Percentiles rank a stretch among this genome's conserved stretches.
These are phyloP conservation scores for Heterotis niloticus DNA, from an alignment of 2,113 vertebrate species.

Conservation along the genomic window DNA sequence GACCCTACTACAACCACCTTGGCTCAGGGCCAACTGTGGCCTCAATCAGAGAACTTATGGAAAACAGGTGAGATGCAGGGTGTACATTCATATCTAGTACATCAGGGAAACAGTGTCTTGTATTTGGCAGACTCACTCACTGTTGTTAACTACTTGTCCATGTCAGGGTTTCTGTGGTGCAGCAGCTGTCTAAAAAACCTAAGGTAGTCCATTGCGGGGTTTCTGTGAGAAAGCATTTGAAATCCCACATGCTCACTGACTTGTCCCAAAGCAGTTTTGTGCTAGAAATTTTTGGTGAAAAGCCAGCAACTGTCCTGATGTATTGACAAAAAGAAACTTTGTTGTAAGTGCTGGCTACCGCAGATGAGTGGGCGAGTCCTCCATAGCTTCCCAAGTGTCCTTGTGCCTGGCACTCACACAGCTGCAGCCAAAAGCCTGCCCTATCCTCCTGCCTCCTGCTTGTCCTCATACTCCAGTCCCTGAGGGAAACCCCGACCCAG, in stretches of 20 bases:
- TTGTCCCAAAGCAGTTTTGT: no score
- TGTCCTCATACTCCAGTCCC: not conserved
- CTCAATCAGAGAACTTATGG: conserved; percentile 91
- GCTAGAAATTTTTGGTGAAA: no score
- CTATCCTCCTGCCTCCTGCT: conserved; percentile 38
- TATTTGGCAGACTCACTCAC: not conserved
- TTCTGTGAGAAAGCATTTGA: no score
- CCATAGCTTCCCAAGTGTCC: not conserved
- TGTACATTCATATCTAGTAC: not conserved
- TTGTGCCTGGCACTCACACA: conserved; percentile 32
- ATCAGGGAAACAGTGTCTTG: not conserved
- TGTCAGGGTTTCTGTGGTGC: no score
- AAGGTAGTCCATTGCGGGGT: no score
- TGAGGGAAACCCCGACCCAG: conserved; percentile 61
- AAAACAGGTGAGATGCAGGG: conserved; percentile 63
- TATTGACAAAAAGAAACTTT: not conserved
- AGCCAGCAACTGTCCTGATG: no score
- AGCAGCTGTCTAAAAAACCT: no score
- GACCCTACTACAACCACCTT: conserved; percentile 95
- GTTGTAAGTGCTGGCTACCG: not conserved
- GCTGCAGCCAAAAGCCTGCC: conserved; percentile 35
- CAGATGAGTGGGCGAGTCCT: not conserved
- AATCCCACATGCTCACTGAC: no score
- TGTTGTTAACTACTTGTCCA: no score
- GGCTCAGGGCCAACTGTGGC: conserved; percentile 89